Evolutionary conservation across 2,113 vertebrate species (phyloP), one percentile per base, ranked within the genome.

Genomic region (Forbesichthys agassizii): DNA sequence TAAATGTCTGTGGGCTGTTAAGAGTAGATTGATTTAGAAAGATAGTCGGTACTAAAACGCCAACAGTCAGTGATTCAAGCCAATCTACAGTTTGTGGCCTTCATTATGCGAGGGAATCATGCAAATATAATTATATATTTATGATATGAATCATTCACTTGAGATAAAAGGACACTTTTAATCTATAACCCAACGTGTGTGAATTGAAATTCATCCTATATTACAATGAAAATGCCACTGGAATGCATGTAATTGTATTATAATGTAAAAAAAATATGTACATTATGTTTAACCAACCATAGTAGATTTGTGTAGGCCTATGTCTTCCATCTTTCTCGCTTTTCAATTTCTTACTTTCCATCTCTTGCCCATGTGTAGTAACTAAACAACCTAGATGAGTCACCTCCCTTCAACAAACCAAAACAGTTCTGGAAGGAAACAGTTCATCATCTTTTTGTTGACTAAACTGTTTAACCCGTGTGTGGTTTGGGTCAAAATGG

Each of bases 341-440:
- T 18, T 27, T 12, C 49, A 12, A n/a, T 18, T 16, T n/a, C 14
- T 48, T 46, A 3, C 12, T 8, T 59, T 79, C 74, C 9, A 36
- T 66, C 81, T 53, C 65, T 71, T 64, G 76, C 67, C 77, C 68
- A 11, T 73, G 65, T 58, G 36, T 62, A 74, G 78, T 84, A 79
- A 85, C 70, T 78, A 18, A 58, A 61, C 78, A 75, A 83, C 84
- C 73, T 70, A 56, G 47, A n/a, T 83, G 79, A 77, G 82, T 77
- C 72, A 64, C 70, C 64, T 72, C 12, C 75, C 77, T 77, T 84
- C 84, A 12, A 88, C 80, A 9, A 73, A 83, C 57, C 51, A 79
- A 83, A 88, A 85, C 80, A 85, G 74, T 72, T 71, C 80, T 75
- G 63, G 69, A 79, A 81, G 75, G 79, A 88, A 84, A 77, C 54